Conservation (phyloP, 2,888 invertebrate species). For the Camptogramma bilineatum region DNA sequence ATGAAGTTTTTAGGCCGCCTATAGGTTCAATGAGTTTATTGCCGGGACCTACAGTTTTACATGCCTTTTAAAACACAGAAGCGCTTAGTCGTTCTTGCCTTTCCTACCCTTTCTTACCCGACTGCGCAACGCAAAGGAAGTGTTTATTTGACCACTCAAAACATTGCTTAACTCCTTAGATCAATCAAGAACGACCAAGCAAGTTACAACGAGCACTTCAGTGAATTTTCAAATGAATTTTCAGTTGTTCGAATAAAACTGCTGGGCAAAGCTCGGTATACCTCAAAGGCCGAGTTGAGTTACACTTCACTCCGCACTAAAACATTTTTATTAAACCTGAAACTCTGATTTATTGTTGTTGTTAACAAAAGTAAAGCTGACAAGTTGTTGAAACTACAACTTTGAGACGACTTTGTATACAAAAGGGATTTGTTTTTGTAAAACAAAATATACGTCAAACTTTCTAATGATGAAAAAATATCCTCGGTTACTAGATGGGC, state of each 20-base stretch:
- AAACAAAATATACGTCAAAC: neutral
- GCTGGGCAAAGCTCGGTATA: neutral
- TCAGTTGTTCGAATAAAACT: slow-evolving; percentile 17
- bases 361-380: slow-evolving; percentile 22
- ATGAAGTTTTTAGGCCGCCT: too few relatives aligned
- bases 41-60: too few relatives aligned
- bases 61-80: too few relatives aligned
- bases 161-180: too few relatives aligned
- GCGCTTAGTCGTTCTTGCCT: too few relatives aligned
- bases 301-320: slow-evolving; percentile 22
- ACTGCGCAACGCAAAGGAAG: too few relatives aligned
- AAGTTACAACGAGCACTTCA: too few relatives aligned
- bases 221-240: too few relatives aligned
- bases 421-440: neutral
- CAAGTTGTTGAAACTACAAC: slow-evolving; percentile 23
- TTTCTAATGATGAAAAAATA: neutral
- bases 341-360: slow-evolving; percentile 31
- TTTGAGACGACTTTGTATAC: slow-evolving; percentile 16
- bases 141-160: too few relatives aligned
- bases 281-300: slow-evolving; percentile 8
- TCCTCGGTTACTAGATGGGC: neutral
- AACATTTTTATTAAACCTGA: slow-evolving; percentile 31
- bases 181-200: too few relatives aligned
- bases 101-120: too few relatives aligned
- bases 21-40: too few relatives aligned